Base-by-base conservation (phyloP, 2,113 vertebrate species). In the Puma concolor region DNA sequence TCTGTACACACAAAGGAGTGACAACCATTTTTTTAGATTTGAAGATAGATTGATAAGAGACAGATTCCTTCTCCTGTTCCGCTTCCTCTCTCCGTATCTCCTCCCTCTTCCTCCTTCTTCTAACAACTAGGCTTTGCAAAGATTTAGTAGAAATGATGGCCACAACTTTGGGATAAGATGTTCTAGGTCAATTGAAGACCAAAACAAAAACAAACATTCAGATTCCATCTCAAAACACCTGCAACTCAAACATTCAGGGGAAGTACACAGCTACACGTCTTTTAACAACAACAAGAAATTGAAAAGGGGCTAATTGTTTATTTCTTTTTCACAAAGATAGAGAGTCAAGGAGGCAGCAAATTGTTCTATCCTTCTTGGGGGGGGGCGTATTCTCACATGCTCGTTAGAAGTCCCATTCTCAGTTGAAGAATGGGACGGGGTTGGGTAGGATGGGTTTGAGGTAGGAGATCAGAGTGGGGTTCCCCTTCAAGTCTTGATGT, bases 141-240 rank as follows among this genome's bases (percentile, higher is more conserved):
- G 16, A 91, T 94, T 92, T 85, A 83, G 50, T 90, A 54, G 27
- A 90, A 83, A 93, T 91, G 69, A 80, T 11, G 76, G 12, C 19
- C 25, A 88, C 23, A 10, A 71, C 50, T 38, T 95, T 81, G 64
- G 17, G 12, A 66, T 67, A 93, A 74, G 41, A 80, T 8, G 23
- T 90, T 86, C 10, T 7, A 87, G n/a, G 29, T 77, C 16, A 82
- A 85, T 86, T 69, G 80, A 96, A 31, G 13, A 87, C 31, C 12
- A 79, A 82, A 60, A 88, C 71, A 72, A 72, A 41, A 12, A 14
- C 21, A 83, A 89, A 19, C 29, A 14, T 19, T 74, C 57, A 74
- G 15, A 88, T 60, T 81, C 3, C 64, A 79, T 83, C 4, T 83
- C 71, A 84, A 13, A 92, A 19, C 36, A 90, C 15, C 4, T 76